phyloP scores from a whole-genome alignment of 2,888 invertebrate species.

The Boloria euphrosyne region DNA sequence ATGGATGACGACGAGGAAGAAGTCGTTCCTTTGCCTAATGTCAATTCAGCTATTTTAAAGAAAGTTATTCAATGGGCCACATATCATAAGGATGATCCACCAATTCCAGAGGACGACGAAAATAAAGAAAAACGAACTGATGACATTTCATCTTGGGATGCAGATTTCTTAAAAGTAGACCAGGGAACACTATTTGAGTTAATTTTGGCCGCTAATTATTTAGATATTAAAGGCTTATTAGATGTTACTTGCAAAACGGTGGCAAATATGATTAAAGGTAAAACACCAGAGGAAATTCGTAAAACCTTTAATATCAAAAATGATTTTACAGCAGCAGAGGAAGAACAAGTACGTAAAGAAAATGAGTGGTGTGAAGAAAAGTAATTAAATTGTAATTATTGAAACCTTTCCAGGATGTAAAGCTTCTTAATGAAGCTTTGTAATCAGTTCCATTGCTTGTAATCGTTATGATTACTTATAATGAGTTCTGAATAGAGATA shows the following conservation, averaged over 20 bases:
- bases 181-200: conserved; percentile 98
- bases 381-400: conserved; percentile 56
- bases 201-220: conserved; percentile 97
- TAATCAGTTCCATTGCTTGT: background rate
- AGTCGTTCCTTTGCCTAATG: conserved; percentile 97
- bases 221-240: conserved; percentile 96
- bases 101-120: conserved; percentile 97
- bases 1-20: conserved; percentile 97
- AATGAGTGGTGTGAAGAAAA: conserved; percentile 97
- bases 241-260: conserved; percentile 99
- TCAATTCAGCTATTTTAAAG: conserved; percentile 97
- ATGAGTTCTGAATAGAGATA: background rate
- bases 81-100: conserved; percentile 97
- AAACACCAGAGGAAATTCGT: conserved; percentile 98
- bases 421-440: conserved; percentile 1
- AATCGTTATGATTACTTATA: background rate
- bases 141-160: conserved; percentile 99
- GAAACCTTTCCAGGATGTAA: background rate
- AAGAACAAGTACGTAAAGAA: conserved; percentile 98
- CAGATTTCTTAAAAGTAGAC: conserved; percentile 98
- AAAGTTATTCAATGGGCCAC: conserved; percentile 97
- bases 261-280: conserved; percentile 99
- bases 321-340: conserved; percentile 97
- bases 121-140: conserved; percentile 99
- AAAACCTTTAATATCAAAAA: conserved; percentile 99